Evolutionary conservation across 2,888 invertebrate species (phyloP).

Genomic region (Philereme transversata): DNA sequence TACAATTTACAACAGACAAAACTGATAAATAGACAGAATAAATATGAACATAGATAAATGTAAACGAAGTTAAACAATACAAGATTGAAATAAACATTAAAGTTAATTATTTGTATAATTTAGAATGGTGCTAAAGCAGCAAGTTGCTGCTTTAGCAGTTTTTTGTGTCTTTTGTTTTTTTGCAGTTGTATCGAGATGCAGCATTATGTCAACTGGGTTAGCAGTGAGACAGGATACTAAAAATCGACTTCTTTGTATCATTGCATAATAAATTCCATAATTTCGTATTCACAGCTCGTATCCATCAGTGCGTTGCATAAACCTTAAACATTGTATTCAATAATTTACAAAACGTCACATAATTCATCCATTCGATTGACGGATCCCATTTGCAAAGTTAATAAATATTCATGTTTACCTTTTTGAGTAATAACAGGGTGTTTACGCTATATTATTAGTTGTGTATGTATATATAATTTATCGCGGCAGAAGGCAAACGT

Average conservation of each 20-base stretch:
- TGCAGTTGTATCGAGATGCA: too few relatives aligned
- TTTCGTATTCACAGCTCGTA: constrained; percentile 26
- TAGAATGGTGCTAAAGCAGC: too few relatives aligned
- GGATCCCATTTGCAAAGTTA: constrained; percentile 35
- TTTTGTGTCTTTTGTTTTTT: too few relatives aligned
- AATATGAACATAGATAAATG: too few relatives aligned
- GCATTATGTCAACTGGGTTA: too few relatives aligned
- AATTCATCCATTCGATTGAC: constrained; percentile 37
- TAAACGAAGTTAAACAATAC: too few relatives aligned
- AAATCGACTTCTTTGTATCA: background rate
- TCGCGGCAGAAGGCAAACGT: constrained; percentile 12
- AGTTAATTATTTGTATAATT: too few relatives aligned
- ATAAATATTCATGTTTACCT: constrained; percentile 36
- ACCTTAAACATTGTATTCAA: constrained; percentile 31
- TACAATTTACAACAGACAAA: too few relatives aligned
- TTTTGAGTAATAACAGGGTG: constrained; percentile 24
- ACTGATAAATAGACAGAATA: too few relatives aligned
- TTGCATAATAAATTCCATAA: background rate
- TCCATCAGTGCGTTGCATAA: constrained; percentile 32
- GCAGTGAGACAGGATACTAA: too few relatives aligned
- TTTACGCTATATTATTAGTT: constrained; percentile 14
- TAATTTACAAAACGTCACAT: constrained; percentile 41
- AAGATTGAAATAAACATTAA: too few relatives aligned
- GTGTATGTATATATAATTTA: constrained; percentile 13
- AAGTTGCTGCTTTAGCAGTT: too few relatives aligned